Percentiles rank a stretch among this genome's conserved stretches.
phyloP scores from a whole-genome alignment of 1,140 invertebrate genomes.

The Radopholus similis region DNA sequence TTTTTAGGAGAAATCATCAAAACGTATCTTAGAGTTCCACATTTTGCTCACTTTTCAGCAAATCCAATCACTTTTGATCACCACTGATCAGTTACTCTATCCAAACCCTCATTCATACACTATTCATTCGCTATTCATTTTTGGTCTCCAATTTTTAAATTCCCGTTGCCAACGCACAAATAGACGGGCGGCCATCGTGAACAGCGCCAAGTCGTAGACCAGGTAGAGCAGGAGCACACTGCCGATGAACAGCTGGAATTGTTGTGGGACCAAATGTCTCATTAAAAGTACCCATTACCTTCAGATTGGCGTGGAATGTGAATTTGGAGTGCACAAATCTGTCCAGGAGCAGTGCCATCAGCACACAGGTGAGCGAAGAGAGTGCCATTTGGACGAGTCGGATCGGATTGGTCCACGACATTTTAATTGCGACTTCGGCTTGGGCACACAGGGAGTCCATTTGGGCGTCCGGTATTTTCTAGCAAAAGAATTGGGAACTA shows the following conservation, averaged over 20 bases:
- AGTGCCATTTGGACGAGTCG: neutral
- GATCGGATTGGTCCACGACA: neutral
- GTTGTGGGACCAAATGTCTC: neutral
- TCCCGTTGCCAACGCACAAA: neutral
- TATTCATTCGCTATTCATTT: neutral
- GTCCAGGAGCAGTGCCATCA: neutral
- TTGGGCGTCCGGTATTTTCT: too few species aligned
- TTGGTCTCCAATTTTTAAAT: neutral
- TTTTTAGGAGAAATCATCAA: too few species aligned
- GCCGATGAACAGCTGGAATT: conserved; percentile 1
- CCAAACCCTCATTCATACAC: too few species aligned
- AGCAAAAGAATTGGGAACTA: too few species aligned
- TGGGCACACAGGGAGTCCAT: too few species aligned
- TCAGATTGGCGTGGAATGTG: neutral
- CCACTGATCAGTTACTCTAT: too few species aligned
- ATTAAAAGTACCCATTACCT: neutral
- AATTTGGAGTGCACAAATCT: neutral
- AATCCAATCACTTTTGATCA: too few species aligned
- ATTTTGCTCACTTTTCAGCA: neutral
- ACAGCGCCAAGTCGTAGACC: neutral
- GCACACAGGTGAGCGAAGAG: too few species aligned
- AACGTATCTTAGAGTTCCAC: neutral
- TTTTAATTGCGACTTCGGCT: too few species aligned
- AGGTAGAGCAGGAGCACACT: neutral
- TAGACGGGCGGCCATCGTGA: neutral